Conservation (phyloP, 2,113 vertebrate genomes). For the Regulus satrapa region DNA sequence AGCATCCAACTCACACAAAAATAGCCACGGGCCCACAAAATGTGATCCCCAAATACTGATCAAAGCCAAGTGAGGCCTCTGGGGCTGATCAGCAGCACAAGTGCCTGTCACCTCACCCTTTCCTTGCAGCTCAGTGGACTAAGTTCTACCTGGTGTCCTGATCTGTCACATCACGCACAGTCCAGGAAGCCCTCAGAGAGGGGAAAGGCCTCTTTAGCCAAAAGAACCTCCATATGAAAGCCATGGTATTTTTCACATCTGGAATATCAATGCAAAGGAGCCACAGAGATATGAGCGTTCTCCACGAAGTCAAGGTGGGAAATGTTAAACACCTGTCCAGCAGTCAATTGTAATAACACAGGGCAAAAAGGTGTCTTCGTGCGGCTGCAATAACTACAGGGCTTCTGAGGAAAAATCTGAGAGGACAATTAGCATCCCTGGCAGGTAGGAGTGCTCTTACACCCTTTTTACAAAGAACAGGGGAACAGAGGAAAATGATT, state of each 20-base stretch:
- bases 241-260: neutral
- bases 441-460: neutral
- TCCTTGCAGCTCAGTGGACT: neutral
- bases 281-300: neutral
- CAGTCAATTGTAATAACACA: neutral
- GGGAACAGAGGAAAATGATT: neutral
- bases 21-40: neutral
- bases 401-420: neutral
- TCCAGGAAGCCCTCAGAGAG: neutral
- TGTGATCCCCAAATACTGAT: neutral
- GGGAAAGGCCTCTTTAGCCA: neutral
- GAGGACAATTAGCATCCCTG: neutral
- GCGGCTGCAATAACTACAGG: neutral
- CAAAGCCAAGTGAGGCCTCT: neutral
- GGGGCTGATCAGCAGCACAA: neutral
- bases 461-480: neutral
- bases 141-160: neutral
- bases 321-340: neutral
- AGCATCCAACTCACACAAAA: fast-evolving
- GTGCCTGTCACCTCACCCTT: neutral
- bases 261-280: neutral
- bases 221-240: neutral
- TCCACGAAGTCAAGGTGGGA: neutral
- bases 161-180: neutral
- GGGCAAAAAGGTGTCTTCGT: neutral